phyloP scores from a whole-genome alignment of 30 jellyfish, hydroid and myxozoan species.

The Aurelia aurita region DNA sequence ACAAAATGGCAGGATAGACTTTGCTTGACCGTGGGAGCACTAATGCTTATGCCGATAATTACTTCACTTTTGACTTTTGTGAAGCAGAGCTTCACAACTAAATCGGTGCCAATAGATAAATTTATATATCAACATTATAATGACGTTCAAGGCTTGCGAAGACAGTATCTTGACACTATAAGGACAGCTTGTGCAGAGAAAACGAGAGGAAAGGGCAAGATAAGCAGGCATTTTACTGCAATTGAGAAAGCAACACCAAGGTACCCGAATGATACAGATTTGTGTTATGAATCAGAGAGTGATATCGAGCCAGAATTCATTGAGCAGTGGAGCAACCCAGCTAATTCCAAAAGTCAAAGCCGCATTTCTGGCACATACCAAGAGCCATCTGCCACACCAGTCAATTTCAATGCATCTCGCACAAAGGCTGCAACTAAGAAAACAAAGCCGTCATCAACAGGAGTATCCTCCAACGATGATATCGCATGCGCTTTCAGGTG shows the following conservation, averaged over 20 bases:
- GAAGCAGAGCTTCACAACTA: slow-evolving; percentile 7
- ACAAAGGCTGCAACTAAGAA: not conserved
- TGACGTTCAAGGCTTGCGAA: slow-evolving; percentile 1
- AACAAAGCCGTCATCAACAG: not conserved
- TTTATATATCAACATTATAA: not conserved
- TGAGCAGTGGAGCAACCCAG: slow-evolving; percentile 23
- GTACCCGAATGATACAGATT: not conserved
- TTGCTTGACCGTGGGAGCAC: slow-evolving; percentile 3
- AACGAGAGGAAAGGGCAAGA: not conserved
- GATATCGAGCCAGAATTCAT: not conserved
- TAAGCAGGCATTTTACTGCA: too few relatives aligned
- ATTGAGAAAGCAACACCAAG: slow-evolving; percentile 17
- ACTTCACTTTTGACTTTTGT: slow-evolving; percentile 14
- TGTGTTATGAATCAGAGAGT: not conserved
- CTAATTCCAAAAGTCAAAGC: not conserved
- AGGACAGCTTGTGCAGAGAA: not conserved
- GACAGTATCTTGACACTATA: slow-evolving; percentile 13
- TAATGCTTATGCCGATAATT: slow-evolving; percentile 21
- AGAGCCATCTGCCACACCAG: slow-evolving; percentile 7
- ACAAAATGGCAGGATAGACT: not conserved
- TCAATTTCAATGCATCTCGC: not conserved
- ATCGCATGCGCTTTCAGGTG: not conserved
- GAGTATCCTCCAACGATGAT: not conserved
- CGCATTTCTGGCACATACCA: slow-evolving; percentile 8
- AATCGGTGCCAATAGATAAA: not conserved